A percentile compares a stretch with the other conserved stretches of the same genome.
Evolutionary conservation across 2,888 invertebrate genomes (phyloP).

Genomic region (Caenorhabditis sp.): DNA sequence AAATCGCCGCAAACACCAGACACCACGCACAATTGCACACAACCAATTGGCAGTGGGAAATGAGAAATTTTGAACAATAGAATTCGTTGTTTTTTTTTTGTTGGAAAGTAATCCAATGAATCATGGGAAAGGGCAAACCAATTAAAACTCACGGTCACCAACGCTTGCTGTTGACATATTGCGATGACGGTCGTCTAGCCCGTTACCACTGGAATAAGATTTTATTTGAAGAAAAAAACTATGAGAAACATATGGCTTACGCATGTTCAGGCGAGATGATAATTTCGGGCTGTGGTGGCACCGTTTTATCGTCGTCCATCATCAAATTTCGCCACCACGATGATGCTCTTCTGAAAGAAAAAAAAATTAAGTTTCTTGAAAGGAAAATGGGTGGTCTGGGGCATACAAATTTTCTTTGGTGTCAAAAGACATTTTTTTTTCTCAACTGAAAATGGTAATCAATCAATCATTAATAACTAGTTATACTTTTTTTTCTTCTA

Average conservation of each 20-base stretch:
- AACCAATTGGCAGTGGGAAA: background rate
- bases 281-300: constrained; percentile 39
- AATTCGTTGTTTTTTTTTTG: background rate
- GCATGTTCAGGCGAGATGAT: constrained; percentile 43
- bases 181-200: constrained; percentile 47
- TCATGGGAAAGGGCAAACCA: background rate
- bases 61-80: background rate
- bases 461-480: too few species aligned
- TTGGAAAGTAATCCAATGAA: background rate
- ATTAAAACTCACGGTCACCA: constrained; percentile 50
- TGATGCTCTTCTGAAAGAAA: constrained; percentile 39
- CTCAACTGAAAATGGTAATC: too few species aligned
- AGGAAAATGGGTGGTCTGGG: too few species aligned
- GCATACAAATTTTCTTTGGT: too few species aligned
- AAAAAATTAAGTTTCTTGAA: too few species aligned
- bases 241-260: constrained; percentile 15
- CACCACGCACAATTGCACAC: background rate
- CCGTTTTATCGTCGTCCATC: constrained; percentile 51
- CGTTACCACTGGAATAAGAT: constrained; percentile 39
- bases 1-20: background rate
- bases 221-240: too few species aligned
- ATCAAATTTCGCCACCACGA: constrained; percentile 56
- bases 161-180: constrained; percentile 57
- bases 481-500: too few species aligned
- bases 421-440: too few species aligned